Evolutionary conservation across 2,888 invertebrate species (phyloP), one percentile per base, ranked within the genome.

Genomic region (Allophyes oxyacanthae): DNA sequence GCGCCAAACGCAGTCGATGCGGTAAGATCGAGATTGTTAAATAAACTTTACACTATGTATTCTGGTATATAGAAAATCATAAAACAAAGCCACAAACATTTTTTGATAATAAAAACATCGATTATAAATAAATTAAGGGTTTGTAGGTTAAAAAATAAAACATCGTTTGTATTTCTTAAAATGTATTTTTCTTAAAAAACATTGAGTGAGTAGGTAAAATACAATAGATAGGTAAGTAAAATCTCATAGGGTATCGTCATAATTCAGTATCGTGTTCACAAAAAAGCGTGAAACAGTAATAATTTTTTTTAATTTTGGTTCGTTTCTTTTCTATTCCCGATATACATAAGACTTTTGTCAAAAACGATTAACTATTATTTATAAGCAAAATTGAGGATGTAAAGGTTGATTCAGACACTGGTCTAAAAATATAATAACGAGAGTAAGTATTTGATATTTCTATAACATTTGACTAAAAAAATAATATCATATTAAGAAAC

Each of bases 181-280:
- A 5, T 67, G 37, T 56, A 40, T 53, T 52, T 43, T 62, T 51
- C 28, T 67, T 48, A 65, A 32, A n/a, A 48, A 65, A 62, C 57
- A 62, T 56, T 65, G 60, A 64, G 44, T 66, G 40, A 20, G 20
- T 20, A 20, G 20, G 20, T 20, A 20, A 20, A n/a, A 20, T 2
- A 20, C 4, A 20, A 32, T 20, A 40, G 36, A 44, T 13, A 6
- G 37, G 20, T 20, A 48, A 48, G n/a, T 41, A 32, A 44, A 65
- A 65, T 65, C 65, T 65, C 68, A 52, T 67, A 14, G 4, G 68
- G 65, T 61, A 64, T 50, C 14, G 26, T 36, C 8, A 40, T 46
- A 33, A 14, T 43, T 11, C 11, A 25, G 32, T 6, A 32, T 38
- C 26, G 4, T 14, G 25, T 5, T 15, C 13, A 36, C n/a, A 3